These are phyloP conservation scores for Seira musarum DNA, from an alignment of 2,888 invertebrate species.

Conservation along the genomic window DNA sequence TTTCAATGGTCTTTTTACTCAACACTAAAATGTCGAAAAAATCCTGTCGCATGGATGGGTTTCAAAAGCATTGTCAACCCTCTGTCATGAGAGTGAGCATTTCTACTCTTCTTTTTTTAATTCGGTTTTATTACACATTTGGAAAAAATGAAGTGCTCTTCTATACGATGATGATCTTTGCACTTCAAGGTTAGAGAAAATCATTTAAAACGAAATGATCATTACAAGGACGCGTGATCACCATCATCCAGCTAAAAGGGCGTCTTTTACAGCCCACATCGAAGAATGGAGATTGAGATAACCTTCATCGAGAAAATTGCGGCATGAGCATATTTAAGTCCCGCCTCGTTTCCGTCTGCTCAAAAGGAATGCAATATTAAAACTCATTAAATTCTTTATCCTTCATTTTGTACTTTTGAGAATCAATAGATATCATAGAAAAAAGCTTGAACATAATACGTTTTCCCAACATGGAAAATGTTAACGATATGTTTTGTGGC, in stretches of 20 bases:
- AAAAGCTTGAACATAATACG: slow-evolving; percentile 21
- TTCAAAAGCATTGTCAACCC: background rate
- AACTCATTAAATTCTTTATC: no score
- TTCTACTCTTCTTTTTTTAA: no score
- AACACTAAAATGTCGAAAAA: no score
- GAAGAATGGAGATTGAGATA: no score
- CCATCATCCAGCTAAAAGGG: background rate
- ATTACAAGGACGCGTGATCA: background rate
- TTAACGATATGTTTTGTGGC: slow-evolving; percentile 12
- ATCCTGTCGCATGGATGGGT: no score
- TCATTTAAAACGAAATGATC: background rate
- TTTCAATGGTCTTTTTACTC: no score
- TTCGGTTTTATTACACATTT: no score
- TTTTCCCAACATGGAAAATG: slow-evolving; percentile 32
- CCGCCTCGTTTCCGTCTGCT: slow-evolving; percentile 3
- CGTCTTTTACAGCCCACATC: background rate
- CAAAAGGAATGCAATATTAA: slow-evolving; percentile 38
- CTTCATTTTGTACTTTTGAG: slow-evolving; percentile 44
- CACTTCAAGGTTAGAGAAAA: background rate
- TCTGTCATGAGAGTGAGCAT: background rate
- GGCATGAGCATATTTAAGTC: no score
- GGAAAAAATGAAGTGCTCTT: background rate
- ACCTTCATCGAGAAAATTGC: no score
- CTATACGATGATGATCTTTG: background rate
- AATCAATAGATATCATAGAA: slow-evolving; percentile 53